Evolutionary conservation across 2,888 invertebrate genomes (phyloP).

Genomic region (Drosophila nigricruria): DNA sequence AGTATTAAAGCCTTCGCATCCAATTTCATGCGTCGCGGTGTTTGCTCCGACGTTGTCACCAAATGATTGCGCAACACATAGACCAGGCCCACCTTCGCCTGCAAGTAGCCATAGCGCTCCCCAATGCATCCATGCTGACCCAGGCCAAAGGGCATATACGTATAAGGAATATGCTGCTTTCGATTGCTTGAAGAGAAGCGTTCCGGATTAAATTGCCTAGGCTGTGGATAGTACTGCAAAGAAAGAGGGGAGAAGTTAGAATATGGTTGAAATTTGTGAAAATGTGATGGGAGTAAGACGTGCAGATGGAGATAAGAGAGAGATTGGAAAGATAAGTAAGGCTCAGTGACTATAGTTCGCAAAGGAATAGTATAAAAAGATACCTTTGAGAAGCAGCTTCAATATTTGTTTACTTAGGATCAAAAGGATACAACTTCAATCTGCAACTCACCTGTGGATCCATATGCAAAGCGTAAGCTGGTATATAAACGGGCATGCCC

Average conservation of each 20-base stretch:
- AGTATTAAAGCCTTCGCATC: constrained; percentile 82
- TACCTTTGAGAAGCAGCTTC: too few relatives aligned
- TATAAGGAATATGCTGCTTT: constrained; percentile 78
- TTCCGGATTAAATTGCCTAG: constrained; percentile 83
- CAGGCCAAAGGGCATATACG: constrained; percentile 85
- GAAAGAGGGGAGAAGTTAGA: background rate
- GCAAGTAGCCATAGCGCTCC: constrained; percentile 83
- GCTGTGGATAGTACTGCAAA: constrained; percentile 83
- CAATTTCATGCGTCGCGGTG: constrained; percentile 76
- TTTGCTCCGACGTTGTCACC: constrained; percentile 76
- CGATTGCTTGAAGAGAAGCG: constrained; percentile 83
- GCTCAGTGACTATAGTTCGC: too few relatives aligned
- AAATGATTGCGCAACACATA: constrained; percentile 83
- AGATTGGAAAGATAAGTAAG: too few relatives aligned
- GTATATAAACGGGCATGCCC: constrained; percentile 83
- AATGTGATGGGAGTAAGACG: background rate
- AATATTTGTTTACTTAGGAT: too few relatives aligned
- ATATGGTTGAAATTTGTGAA: background rate
- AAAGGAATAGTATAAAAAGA: too few relatives aligned
- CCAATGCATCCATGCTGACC: constrained; percentile 85
- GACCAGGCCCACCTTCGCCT: constrained; percentile 84
- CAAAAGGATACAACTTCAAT: too few relatives aligned
- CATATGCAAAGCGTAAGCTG: constrained; percentile 82
- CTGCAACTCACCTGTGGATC: constrained; percentile 79
- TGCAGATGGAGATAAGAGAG: background rate